These are phyloP conservation scores for Takifugu rubripes DNA, from an alignment of 2,797 vertebrate species.

Conservation along the genomic window DNA sequence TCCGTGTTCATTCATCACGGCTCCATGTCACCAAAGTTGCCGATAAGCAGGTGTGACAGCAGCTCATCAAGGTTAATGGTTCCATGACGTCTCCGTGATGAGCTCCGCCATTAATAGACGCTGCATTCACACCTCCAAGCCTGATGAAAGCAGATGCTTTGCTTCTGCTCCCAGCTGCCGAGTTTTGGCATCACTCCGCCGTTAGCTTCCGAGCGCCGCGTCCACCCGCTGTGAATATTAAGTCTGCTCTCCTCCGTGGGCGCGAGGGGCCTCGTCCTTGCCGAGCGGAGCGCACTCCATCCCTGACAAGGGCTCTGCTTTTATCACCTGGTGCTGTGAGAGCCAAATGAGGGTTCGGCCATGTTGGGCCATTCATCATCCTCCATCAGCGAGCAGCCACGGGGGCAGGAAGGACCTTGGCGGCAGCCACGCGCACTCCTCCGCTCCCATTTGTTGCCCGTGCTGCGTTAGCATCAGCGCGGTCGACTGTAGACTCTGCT, in stretches of 20 bases:
- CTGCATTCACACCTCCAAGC: not conserved
- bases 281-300: slow-evolving; percentile 56
- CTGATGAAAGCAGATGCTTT: slow-evolving; percentile 4
- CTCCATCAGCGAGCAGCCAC: slow-evolving; percentile 55
- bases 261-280: slow-evolving; percentile 74
- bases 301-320: slow-evolving; percentile 65
- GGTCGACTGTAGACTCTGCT: slow-evolving; percentile 38
- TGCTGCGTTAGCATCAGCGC: too few species aligned
- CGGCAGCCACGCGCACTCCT: slow-evolving; percentile 4
- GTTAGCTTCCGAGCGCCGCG: slow-evolving; percentile 16
- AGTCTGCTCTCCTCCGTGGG: slow-evolving; percentile 50
- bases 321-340: slow-evolving; percentile 61
- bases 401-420: slow-evolving; percentile 73
- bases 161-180: not conserved
- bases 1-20: not conserved
- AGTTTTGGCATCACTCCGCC: slow-evolving; percentile 16
- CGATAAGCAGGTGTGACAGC: slow-evolving; percentile 11
- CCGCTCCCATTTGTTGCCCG: slow-evolving; percentile 62
- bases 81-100: slow-evolving; percentile 16
- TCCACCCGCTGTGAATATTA: slow-evolving; percentile 58
- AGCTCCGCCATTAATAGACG: slow-evolving; percentile 15
- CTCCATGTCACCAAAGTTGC: slow-evolving; percentile 1
- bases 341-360: slow-evolving; percentile 69
- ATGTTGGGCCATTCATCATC: slow-evolving; percentile 74
- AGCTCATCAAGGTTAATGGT: slow-evolving; percentile 16